Base-by-base conservation (phyloP, 2,888 invertebrate genomes). In the Lottia gigantea region DNA sequence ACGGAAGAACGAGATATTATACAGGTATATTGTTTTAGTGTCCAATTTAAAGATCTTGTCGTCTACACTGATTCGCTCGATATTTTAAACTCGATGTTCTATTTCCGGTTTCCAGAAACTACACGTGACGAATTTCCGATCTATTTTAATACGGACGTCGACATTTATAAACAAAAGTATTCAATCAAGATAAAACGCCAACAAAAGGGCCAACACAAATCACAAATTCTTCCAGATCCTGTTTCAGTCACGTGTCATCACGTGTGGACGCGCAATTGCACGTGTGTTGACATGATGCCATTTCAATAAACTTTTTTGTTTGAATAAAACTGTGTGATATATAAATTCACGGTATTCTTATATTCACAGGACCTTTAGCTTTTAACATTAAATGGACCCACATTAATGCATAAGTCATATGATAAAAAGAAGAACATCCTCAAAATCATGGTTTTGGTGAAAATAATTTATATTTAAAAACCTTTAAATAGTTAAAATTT, bases 171-270 rank as follows among this genome's bases (percentile, higher is more conserved):
- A 55, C 55, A 55, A 55, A 55, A 55, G 55, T 55, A 55, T 55
- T 55, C 55, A 55, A 55, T 55, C 55, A 55, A 55, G 55, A 55
- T 55, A 55, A 55, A 55, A 55, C 23, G 55, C 55, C 23, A 55
- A 55, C 55, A 55, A 55, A 55, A 55, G 55, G 40, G 23, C 23
- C 55, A 55, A 55, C 55, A 55, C 55, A 55, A 55, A 55, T 55
- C 55, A 55, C 55, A 55, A 19, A 55, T 55, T 55, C 55, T 55
- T 55, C 55, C 23, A 23, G 19, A 55, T 55, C 55, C 23, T 19
- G 55, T 55, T 55, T 55, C 55, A 55, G 23, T 19, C 55, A 23
- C 55, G 55, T 55, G 55, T 11, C 55, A 23, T 23, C 55, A 55
- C 55, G 55, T 55, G 55, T 23, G 23, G 19, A 55, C 55, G 55